Conservation (phyloP, 2,888 invertebrate genomes). For the Lasioglossum malachurum region DNA sequence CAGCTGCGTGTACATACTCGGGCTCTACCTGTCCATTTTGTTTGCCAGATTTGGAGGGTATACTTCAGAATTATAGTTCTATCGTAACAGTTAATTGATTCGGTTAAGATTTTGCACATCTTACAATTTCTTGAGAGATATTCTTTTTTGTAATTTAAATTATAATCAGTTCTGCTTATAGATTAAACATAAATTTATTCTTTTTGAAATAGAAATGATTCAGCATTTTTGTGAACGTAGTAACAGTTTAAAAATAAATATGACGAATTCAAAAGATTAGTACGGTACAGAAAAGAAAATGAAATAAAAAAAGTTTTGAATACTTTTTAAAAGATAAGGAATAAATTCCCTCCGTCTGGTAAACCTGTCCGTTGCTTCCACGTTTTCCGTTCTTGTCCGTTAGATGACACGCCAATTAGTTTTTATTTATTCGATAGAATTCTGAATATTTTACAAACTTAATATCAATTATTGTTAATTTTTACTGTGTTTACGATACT, state of each 20-base stretch:
- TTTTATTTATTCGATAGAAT: background rate
- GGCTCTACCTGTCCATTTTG: constrained; percentile 58
- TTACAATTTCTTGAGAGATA: constrained; percentile 10
- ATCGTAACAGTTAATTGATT: background rate
- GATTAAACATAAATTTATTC: constrained; percentile 1
- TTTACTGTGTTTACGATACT: background rate
- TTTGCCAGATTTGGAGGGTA: constrained; percentile 60
- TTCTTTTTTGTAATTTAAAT: background rate
- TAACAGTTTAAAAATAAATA: background rate
- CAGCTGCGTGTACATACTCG: constrained; percentile 71
- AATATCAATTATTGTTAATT: constrained; percentile 20
- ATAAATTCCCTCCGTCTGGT: constrained; percentile 53
- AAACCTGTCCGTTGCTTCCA: constrained; percentile 55
- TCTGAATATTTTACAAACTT: background rate
- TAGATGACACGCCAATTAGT: constrained; percentile 55
- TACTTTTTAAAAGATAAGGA: background rate
- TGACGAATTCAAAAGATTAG: background rate
- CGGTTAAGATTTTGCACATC: background rate
- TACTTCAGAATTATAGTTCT: constrained; percentile 14
- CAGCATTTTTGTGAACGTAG: background rate
- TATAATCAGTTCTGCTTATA: background rate
- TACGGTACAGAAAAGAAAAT: background rate
- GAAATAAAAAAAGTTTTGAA: background rate
- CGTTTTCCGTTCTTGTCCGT: constrained; percentile 53
- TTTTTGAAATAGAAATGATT: background rate